phyloP scores from a whole-genome alignment of 2,113 vertebrate species.

The Calyptomena viridis region DNA sequence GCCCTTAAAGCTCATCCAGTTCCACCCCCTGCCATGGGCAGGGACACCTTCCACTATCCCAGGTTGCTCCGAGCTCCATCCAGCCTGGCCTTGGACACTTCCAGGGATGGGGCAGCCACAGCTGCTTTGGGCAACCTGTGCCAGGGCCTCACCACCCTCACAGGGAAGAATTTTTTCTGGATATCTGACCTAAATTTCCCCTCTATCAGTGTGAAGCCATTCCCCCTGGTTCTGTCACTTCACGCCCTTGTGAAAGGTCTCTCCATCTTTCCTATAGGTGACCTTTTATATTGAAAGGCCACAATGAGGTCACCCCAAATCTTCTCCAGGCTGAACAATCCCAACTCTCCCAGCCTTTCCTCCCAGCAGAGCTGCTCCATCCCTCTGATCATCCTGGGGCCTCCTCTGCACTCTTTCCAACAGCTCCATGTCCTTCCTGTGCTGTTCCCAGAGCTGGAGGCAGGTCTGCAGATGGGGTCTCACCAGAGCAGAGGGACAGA shows the following conservation, averaged over 20 bases:
- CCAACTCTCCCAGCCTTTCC: not conserved
- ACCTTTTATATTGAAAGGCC: not conserved
- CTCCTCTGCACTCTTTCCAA: not conserved
- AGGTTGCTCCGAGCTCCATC: accelerated
- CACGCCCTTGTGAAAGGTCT: not conserved
- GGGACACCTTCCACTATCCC: accelerated
- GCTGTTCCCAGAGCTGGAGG: not conserved
- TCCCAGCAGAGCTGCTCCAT: not conserved
- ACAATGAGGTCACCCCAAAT: not conserved
- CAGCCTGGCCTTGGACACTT: accelerated
- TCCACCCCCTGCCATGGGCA: not conserved
- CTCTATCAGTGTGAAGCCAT: not conserved
- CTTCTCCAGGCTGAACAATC: not conserved
- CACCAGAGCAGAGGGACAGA: not conserved
- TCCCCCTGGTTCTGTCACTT: not conserved
- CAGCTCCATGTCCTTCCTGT: not conserved
- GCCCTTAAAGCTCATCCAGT: not conserved
- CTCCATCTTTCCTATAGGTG: too few relatives aligned
- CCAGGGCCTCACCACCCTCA: accelerated
- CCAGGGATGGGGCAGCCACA: not conserved
- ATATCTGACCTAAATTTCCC: accelerated
- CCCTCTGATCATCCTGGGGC: not conserved
- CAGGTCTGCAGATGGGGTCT: not conserved
- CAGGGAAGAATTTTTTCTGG: accelerated
- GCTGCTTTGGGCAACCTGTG: not conserved